phyloP scores from a whole-genome alignment of 2,888 invertebrate species.

The Scaptomyza flava region DNA sequence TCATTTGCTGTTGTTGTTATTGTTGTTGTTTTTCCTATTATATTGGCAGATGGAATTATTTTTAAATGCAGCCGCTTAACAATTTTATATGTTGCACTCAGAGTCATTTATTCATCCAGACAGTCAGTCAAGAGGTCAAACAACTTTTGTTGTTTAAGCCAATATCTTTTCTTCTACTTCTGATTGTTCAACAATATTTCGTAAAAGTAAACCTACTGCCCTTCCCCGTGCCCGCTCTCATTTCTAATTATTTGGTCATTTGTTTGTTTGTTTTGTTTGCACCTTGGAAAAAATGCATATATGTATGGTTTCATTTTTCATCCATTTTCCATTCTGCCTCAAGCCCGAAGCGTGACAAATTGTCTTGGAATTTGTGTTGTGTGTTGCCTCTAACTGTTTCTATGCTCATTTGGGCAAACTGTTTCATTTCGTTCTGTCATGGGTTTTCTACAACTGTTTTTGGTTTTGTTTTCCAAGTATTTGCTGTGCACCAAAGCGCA shows the following conservation, averaged over 20 bases:
- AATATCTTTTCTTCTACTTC: slow-evolving; percentile 43
- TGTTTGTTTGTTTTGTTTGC: slow-evolving; percentile 58
- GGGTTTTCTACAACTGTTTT: slow-evolving; percentile 25
- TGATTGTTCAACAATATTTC: slow-evolving; percentile 33
- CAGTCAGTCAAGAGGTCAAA: slow-evolving; percentile 72
- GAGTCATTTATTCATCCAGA: slow-evolving; percentile 47
- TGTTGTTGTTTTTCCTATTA: slow-evolving; percentile 47
- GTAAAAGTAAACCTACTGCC: not conserved
- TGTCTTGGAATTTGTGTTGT: slow-evolving; percentile 49
- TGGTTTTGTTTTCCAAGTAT: slow-evolving; percentile 52
- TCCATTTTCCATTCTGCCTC: slow-evolving; percentile 2
- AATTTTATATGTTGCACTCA: slow-evolving; percentile 66
- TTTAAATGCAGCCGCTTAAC: slow-evolving; percentile 78
- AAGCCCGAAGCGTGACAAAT: slow-evolving; percentile 65
- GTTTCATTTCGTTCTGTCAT: slow-evolving; percentile 32
- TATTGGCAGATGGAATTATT: slow-evolving; percentile 77
- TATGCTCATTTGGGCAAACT: slow-evolving; percentile 33
- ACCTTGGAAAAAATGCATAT: slow-evolving; percentile 52
- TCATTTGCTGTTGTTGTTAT: slow-evolving; percentile 33
- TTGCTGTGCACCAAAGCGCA: slow-evolving; percentile 52
- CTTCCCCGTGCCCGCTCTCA: not conserved
- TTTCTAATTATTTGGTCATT: slow-evolving; percentile 66
- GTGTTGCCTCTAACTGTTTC: slow-evolving; percentile 35
- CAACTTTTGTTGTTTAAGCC: slow-evolving; percentile 63
- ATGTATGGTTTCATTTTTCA: slow-evolving; percentile 35